A percentile compares a stretch with the other conserved stretches of the same genome.
Conservation (phyloP, 2,113 vertebrate genomes). For the Pheucticus melanocephalus region DNA sequence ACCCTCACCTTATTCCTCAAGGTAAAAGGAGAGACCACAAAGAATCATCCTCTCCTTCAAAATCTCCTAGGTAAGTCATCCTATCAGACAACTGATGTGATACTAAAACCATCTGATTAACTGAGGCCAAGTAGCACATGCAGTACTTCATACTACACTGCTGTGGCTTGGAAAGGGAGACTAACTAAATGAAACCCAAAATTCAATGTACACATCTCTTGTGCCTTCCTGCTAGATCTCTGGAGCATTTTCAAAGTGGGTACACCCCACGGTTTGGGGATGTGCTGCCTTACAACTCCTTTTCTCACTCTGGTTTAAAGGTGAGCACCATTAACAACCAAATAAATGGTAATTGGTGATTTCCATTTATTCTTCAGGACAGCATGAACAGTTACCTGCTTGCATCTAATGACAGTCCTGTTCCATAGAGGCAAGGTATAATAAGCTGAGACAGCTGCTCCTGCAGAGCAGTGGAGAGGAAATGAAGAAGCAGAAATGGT, state of each 20-base stretch:
- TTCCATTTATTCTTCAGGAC: neutral
- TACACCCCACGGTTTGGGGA: neutral
- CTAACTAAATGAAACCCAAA: neutral
- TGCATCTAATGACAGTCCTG: neutral
- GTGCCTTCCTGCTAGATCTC: neutral
- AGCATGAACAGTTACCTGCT: neutral
- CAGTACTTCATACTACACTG: neutral
- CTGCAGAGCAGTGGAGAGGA: neutral
- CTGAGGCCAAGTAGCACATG: neutral
- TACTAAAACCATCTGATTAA: neutral
- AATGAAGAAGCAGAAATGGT: neutral
- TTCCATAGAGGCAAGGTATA: neutral
- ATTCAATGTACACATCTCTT: neutral
- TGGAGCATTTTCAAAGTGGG: neutral
- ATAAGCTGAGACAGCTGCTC: neutral
- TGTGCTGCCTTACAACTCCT: neutral
- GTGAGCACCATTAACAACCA: neutral
- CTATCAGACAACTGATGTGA: neutral
- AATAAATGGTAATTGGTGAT: neutral
- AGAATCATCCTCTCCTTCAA: neutral
- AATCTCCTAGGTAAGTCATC: neutral
- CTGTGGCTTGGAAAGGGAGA: neutral
- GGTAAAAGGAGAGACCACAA: neutral
- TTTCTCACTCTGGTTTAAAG: neutral
- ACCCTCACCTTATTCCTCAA: neutral